Evolutionary conservation across 1,140 invertebrate genomes (phyloP).

Genomic region (Platorchestia sp.): DNA sequence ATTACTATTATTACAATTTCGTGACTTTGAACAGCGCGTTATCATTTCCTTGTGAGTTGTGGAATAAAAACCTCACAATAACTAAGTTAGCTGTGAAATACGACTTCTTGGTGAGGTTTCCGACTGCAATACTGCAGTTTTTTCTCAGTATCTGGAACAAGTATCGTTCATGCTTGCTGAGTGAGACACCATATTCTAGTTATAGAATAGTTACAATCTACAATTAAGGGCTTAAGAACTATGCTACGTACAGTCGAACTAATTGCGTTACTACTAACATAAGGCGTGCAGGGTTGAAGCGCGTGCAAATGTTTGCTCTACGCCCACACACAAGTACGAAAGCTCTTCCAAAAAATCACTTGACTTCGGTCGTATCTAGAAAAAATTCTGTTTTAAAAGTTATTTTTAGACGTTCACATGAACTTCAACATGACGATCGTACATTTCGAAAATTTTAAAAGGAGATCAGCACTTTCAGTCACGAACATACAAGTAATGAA

Average conservation of each 20-base stretch:
- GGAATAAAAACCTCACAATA: neutral
- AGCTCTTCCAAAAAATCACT: constrained; percentile 5
- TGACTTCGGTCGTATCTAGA: neutral
- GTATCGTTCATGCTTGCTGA: neutral
- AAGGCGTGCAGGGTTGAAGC: constrained; percentile 52
- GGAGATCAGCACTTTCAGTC: neutral
- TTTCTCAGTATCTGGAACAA: neutral
- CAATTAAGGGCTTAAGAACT: neutral
- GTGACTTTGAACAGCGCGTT: neutral
- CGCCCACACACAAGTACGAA: constrained; percentile 38
- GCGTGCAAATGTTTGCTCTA: constrained; percentile 25
- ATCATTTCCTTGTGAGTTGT: neutral
- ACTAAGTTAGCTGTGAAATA: neutral
- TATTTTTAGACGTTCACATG: neutral
- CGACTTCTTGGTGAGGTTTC: neutral
- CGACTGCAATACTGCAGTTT: neutral
- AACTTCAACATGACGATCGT: neutral
- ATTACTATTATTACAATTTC: no score
- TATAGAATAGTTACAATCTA: neutral
- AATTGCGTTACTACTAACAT: constrained; percentile 46
- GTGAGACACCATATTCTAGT: neutral
- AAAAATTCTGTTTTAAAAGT: neutral
- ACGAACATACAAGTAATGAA: neutral
- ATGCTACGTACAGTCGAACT: constrained; percentile 3
- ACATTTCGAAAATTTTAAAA: neutral